Conservation (phyloP, 2,113 vertebrate genomes). For the Atlantisia rogersi region DNA sequence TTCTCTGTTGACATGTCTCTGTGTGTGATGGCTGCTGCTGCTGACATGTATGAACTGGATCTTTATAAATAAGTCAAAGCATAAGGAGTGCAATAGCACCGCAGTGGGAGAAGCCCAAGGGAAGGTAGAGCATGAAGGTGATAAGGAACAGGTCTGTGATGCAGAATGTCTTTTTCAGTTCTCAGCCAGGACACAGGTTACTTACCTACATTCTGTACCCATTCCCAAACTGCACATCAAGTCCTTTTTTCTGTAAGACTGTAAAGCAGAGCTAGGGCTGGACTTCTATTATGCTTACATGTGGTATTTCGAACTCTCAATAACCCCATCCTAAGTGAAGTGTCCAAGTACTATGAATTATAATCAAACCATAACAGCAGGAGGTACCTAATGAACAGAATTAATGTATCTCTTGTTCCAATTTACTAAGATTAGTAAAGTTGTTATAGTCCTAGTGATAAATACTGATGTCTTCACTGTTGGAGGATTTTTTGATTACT, state of each 20-base stretch:
- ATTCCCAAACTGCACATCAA: conserved; percentile 14
- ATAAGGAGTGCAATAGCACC: not conserved
- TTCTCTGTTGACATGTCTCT: not conserved
- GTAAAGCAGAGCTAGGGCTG: not conserved
- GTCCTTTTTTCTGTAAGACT: not conserved
- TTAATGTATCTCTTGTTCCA: conserved; percentile 34
- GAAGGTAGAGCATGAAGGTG: not conserved
- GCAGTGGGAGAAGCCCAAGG: not conserved
- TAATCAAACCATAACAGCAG: conserved; percentile 51
- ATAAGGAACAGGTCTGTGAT: not conserved
- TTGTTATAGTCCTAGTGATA: conserved; percentile 27
- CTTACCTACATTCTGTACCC: not conserved
- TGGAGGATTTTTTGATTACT: not conserved
- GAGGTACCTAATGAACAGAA: conserved; percentile 54
- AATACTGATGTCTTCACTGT: not conserved
- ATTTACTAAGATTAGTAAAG: conserved; percentile 44
- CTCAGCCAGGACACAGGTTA: not conserved
- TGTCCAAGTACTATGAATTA: conserved; percentile 26
- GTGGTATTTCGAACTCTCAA: conserved; percentile 36
- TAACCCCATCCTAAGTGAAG: conserved; percentile 22
- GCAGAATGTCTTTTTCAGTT: not conserved
- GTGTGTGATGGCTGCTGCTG: not conserved
- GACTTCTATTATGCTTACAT: conserved; percentile 5
- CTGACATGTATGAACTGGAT: not conserved
- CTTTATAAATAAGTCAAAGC: not conserved